A percentile compares a stretch with the other conserved stretches of the same genome.
Conservation (phyloP, 1,140 invertebrate genomes). For the Metopolophium dirhodum region DNA sequence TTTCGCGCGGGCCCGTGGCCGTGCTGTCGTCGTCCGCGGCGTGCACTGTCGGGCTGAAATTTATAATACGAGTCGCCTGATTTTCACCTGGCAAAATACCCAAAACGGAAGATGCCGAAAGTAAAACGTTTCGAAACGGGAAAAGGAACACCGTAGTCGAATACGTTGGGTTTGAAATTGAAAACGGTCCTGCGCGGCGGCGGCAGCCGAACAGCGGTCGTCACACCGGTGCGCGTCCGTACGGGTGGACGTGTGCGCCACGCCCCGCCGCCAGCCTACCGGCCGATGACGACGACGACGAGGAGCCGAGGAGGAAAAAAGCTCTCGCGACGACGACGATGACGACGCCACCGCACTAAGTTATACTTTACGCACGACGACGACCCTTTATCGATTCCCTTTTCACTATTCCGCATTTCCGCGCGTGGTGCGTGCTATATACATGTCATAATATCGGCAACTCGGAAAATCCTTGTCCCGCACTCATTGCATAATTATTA, state of each 20-base stretch:
- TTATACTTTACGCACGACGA: not conserved
- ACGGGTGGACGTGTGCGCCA: not conserved
- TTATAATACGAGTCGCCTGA: rapidly evolving
- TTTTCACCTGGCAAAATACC: not conserved
- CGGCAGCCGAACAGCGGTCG: slow-evolving; percentile 36
- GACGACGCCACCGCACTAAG: not conserved
- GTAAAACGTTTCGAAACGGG: not conserved
- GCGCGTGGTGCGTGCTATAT: not conserved
- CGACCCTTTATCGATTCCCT: slow-evolving; percentile 46
- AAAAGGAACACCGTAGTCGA: not conserved
- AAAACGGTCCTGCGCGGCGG: not conserved
- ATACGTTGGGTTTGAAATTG: not conserved
- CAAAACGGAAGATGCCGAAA: not conserved
- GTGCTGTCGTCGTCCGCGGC: not conserved
- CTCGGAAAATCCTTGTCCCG: not conserved
- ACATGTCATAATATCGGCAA: not conserved
- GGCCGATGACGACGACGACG: not conserved
- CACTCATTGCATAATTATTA: not conserved
- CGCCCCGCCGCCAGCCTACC: not conserved
- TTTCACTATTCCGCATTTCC: not conserved
- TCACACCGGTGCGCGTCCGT: not conserved
- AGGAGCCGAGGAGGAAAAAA: not conserved
- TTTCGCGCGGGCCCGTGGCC: not conserved
- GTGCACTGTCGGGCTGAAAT: not conserved
- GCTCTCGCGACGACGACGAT: not conserved